Evolutionary conservation across 1,140 invertebrate genomes (phyloP), one percentile per base, ranked within the genome.

Genomic region (Araneus ventricosus): DNA sequence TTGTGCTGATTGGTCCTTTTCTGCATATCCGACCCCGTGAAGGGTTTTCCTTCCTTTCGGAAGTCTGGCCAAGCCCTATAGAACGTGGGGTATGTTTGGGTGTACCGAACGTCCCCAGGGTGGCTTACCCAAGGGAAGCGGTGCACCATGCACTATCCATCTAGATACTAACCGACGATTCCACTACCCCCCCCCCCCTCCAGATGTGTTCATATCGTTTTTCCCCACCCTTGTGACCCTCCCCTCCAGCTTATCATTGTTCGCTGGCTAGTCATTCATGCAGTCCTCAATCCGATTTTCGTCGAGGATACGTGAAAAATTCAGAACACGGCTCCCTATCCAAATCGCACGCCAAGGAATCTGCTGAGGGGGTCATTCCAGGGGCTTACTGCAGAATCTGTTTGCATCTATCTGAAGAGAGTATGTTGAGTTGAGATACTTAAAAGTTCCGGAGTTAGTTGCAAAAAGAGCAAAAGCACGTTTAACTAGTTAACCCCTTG

Each of bases 91-190:
- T 91, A 91, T 91, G 89, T 91, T 91, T 45, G 89, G 89, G 89
- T 91, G 57, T 91, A 91, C 89, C 89, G 34, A 91, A 91, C 89
- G 79, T 84, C 89, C 79, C 79, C 10, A 84, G 89, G 75, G 89
- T 84, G 89, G 89, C 89, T 91, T 91, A 91, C 89, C 89, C 89
- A 4, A 91, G 89, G 89, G 89, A 91, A 91, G 89, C 59, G 89
- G 89, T 91, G 89, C 89, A 91, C 89, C 89, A 91, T 91, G 79
- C 80, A 84, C 89, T 52, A 90, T 80, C 70, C 89, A 91, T 91
- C 89, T 34, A 91, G 27, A 41, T 80, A 91, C 61, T 41, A 88
- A 39, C 57, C 86, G 61, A 34, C 34, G 70, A 61, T 52, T 52
- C 45, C 45, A 52, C 45, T 14, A 52, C 45, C 34, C 41, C 52